Evolutionary conservation across 2,888 invertebrate species (phyloP), one percentile per base, ranked within the genome.

Genomic region (Cryptosula pallasiana): DNA sequence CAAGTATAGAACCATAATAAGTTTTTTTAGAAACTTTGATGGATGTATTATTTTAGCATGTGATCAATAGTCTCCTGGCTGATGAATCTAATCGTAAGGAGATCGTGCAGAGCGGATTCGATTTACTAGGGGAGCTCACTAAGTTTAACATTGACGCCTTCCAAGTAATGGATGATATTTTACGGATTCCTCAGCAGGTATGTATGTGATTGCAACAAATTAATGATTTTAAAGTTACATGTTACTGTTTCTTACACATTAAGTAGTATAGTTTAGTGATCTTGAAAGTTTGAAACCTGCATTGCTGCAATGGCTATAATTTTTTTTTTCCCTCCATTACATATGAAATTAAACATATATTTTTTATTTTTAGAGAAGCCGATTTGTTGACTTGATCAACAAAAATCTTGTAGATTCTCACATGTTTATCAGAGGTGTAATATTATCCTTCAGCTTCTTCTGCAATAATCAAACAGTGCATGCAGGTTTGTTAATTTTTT

Each of bases 71-170:
- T 75, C 81, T 84, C 34, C 82, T 83, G n/a, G 82, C 83, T 69
- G 80, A 82, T 76, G 82, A 82, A 75, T 81, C 81, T 34, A 76
- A 81, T 58, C 82, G 82, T 74, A 83, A 83, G 74, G 84, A 84
- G 75, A 83, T 84, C 71, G 76, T 85, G 57, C 86, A 86, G 80
- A 84, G 84, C 76, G 85, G 85, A 75, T 86, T 86, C 78, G 86
- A 86, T 74, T 78, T 86, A 71, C 79, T 86, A 20, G 86, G 85
- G 57, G 86, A 86, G 76, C 79, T 86, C 71, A 79, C 85, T 76
- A 85, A 85, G 77, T 86, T 86, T 76, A 86, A 85, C 78, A 79
- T 82, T 71, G 83, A 83, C 71, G 85, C 85, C 29, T 86, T 85
- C 79, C 79, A 79, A 74, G 79, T 81, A 25, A 81, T 85, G 74